Percentiles rank a stretch among this genome's conserved stretches.
Conservation (phyloP, 2,113 vertebrate genomes). For the Cynoglossus semilaevis region DNA sequence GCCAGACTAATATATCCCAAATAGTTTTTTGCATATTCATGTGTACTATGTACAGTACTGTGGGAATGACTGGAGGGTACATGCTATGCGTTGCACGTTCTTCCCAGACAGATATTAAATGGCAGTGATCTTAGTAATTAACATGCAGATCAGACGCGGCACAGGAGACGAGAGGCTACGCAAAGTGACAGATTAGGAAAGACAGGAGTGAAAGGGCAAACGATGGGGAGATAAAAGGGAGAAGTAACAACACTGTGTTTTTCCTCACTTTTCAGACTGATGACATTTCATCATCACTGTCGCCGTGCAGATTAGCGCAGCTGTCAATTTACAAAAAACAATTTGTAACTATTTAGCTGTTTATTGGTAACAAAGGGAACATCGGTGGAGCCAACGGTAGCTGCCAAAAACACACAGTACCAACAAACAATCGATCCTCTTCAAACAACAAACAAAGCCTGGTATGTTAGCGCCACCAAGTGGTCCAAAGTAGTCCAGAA, state of each 20-base stretch:
- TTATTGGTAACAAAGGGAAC: not conserved
- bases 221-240: constrained; percentile 6
- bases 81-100: constrained; percentile 38
- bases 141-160: constrained; percentile 66
- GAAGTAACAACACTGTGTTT: constrained; percentile 15
- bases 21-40: constrained; percentile 2
- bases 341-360: not conserved
- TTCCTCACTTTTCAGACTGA: constrained; percentile 46
- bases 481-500: too few relatives aligned
- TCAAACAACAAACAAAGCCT: too few relatives aligned
- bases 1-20: too few relatives aligned
- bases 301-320: constrained; percentile 24
- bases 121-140: constrained; percentile 60
- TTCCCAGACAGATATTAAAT: constrained; percentile 59
- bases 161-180: constrained; percentile 22
- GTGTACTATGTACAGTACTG: constrained; percentile 19
- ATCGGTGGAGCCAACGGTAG: too few relatives aligned
- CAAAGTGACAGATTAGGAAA: constrained; percentile 32
- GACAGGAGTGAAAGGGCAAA: constrained; percentile 1
- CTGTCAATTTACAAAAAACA: constrained; percentile 2
- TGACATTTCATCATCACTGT: constrained; percentile 37
- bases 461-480: too few relatives aligned
- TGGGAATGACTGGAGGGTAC: constrained; percentile 20
- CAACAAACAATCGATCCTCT: too few relatives aligned
- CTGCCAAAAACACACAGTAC: too few relatives aligned